Base-by-base conservation (phyloP, 2,113 vertebrate genomes). In the Cathartes aura region DNA sequence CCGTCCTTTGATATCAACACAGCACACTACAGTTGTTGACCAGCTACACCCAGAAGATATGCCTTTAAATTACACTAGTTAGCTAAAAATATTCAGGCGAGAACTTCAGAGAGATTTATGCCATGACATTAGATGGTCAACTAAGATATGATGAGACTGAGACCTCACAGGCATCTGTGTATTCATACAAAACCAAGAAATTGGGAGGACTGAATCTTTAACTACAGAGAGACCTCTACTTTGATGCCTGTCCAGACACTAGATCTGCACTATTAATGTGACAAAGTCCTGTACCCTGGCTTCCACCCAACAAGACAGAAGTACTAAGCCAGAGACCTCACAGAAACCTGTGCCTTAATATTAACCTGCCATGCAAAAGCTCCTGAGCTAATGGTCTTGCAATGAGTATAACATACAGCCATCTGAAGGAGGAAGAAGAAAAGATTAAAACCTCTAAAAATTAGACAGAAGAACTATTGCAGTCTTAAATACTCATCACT, bases 1-100 rank as follows among this genome's bases (percentile, higher is more conserved):
- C 38, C 17, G 27, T 59, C 52, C 47, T 94, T 97, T 97, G 84
- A 95, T 96, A 93, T 58, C 59, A 92, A 29, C 27, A 45, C 22
- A 93, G n/a, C 45, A 63, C 20, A 11, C 42, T 66, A 36, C 66
- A 93, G 78, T 94, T 94, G 89, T 78, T 82, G 55, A 93, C 12
- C 71, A 63, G 45, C 23, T 64, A 83, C 62, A 85, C 23, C 4
- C 64, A 53, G 70, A 85, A 73, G 18, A 82, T 32, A 86, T 17
- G 70, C 71, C 62, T 95, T 84, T 84, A 89, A 93, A 87, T 96
- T 78, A 87, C 48, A 62, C 30, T 30, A 82, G 27, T 48, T 89
- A 58, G 30, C 64, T 92, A 89, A 93, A 90, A 82, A 79, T 72
- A 84, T 36, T 60, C 64, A 91, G 60, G 66, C 47, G 1, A 73